These are phyloP conservation scores for Solea solea DNA, from an alignment of 2,113 vertebrate genomes.

Conservation along the genomic window DNA sequence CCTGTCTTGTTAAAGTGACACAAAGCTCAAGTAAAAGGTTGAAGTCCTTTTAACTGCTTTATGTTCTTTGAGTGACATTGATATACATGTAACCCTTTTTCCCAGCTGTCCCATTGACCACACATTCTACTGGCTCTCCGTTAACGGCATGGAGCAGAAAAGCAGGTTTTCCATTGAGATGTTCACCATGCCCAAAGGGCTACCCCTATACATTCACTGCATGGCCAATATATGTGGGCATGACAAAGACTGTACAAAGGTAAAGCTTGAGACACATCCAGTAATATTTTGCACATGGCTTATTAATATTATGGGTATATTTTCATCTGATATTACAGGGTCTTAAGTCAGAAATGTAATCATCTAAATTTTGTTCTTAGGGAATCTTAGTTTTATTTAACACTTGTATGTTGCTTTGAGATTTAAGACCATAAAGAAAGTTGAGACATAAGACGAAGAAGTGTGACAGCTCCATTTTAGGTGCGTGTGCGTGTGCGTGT, in stretches of 20 bases:
- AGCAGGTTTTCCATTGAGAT: constrained; percentile 76
- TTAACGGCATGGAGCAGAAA: constrained; percentile 54
- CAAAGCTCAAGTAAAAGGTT: background rate
- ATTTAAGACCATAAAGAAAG: too few relatives aligned
- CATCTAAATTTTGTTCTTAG: too few relatives aligned
- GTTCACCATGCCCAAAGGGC: constrained; percentile 70
- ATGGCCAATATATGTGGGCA: constrained; percentile 67
- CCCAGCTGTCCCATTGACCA: constrained; percentile 72
- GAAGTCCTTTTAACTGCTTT: background rate
- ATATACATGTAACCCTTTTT: background rate
- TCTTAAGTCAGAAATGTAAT: too few relatives aligned
- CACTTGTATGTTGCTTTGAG: too few relatives aligned
- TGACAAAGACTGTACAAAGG: constrained; percentile 66
- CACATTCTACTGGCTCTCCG: constrained; percentile 73
- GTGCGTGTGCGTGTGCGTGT: too few relatives aligned
- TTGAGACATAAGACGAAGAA: too few relatives aligned
- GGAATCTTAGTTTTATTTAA: too few relatives aligned
- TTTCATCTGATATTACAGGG: background rate
- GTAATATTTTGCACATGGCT: too few relatives aligned
- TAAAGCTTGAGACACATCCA: constrained; percentile 27
- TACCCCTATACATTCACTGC: constrained; percentile 77
- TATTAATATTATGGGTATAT: too few relatives aligned
- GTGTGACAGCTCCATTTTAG: too few relatives aligned
- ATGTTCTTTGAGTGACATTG: background rate
- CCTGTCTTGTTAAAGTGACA: background rate